Conservation (phyloP, 2,888 invertebrate species). For the Gisinianus flammeolus region DNA sequence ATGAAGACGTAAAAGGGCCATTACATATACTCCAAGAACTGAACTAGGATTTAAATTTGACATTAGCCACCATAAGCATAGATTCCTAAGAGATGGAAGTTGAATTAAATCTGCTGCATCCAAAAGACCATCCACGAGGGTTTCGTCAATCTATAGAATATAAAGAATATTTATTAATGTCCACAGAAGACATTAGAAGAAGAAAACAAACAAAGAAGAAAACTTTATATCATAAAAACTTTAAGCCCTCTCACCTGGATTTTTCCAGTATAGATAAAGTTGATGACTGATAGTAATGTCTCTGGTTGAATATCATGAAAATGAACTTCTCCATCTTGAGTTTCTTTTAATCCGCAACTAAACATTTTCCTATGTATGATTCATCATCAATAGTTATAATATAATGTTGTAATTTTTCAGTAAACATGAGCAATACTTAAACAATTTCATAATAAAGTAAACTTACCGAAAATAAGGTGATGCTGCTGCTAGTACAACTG, state of each 20-base stretch:
- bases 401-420: background rate
- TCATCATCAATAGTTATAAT: background rate
- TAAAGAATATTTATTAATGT: background rate
- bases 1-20: constrained; percentile 58
- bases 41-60: constrained; percentile 58
- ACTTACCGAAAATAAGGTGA: constrained; percentile 62
- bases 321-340: constrained; percentile 58
- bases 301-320: constrained; percentile 59
- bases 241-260: constrained; percentile 55
- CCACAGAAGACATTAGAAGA: background rate
- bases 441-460: background rate
- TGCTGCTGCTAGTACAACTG: constrained; percentile 63
- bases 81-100: constrained; percentile 58
- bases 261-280: constrained; percentile 60
- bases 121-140: constrained; percentile 59
- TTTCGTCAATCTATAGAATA: constrained; percentile 58
- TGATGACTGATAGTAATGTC: constrained; percentile 57
- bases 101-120: constrained; percentile 60
- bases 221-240: background rate
- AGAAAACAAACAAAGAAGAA: background rate
- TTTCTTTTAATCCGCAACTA: constrained; percentile 59
- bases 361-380: constrained; percentile 59
- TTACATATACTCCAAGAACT: constrained; percentile 59
- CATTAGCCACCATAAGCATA: constrained; percentile 59
- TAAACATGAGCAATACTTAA: background rate